Percentiles rank a stretch among this genome's conserved stretches.
Conservation (phyloP, 2,113 vertebrate genomes). For the Sporophila hypoxantha region DNA sequence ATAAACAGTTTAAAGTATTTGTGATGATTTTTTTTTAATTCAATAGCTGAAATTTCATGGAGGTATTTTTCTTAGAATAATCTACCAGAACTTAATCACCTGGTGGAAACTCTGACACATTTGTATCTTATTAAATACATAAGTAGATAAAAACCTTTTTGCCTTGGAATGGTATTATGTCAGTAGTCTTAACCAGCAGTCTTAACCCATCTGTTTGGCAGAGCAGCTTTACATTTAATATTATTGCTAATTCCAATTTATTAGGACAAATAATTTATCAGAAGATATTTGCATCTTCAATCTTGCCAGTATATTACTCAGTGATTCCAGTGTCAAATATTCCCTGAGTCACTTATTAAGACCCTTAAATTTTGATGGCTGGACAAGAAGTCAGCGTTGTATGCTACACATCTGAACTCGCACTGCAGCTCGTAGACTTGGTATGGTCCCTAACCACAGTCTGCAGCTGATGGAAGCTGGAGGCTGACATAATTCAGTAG, state of each 20-base stretch:
- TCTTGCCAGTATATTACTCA: background rate
- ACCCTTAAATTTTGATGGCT: background rate
- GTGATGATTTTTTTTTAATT: background rate
- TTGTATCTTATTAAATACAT: background rate
- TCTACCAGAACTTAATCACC: background rate
- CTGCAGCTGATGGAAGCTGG: background rate
- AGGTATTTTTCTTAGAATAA: background rate
- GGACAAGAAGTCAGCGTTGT: background rate
- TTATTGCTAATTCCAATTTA: background rate
- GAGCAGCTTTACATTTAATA: background rate
- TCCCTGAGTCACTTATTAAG: background rate
- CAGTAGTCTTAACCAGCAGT: background rate
- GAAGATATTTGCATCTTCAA: background rate
- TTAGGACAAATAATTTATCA: background rate
- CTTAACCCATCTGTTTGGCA: background rate
- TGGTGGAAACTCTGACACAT: background rate
- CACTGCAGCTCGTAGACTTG: rapidly evolving
- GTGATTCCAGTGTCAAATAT: background rate
- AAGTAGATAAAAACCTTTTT: background rate
- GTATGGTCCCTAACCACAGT: background rate
- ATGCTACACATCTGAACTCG: background rate
- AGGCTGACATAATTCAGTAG: background rate
- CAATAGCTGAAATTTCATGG: background rate
- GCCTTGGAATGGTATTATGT: rapidly evolving
- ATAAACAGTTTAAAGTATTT: background rate